Evolutionary conservation across 1,140 invertebrate genomes (phyloP), one percentile per base, ranked within the genome.

Genomic region (Platorchestia sp.): DNA sequence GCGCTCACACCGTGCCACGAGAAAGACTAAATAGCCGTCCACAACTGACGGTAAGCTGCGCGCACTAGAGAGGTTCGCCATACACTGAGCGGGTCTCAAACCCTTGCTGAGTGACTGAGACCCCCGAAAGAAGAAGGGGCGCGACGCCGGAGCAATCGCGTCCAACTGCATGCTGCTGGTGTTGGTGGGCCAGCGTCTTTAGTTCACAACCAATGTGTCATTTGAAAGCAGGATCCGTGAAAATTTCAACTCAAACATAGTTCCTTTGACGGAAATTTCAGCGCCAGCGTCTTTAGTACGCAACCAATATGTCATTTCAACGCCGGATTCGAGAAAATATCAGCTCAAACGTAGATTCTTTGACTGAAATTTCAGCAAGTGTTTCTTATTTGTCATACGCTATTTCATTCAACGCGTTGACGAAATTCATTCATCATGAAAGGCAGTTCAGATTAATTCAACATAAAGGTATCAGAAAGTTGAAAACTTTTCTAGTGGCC

Each of bases 91-190:
- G 5, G 5, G 41, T 42, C 87, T 45, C 44, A 44, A 93, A 93
- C 91, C 91, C 91, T 93, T 93, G 91, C 91, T 93, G 43, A 45
- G 43, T 93, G 43, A 93, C 91, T 93, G 91, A 89, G 91, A 93
- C 44, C 91, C 91, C 91, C 91, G 45, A 93, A 42, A 42, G 45
- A 45, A 93, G 36, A 45, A 45, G 43, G 91, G 91, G 91, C 86
- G 89, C 43, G 91, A 93, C 43, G 43, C 41, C 91, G 19, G 6
- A 44, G 44, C 27, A 47, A 47, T 16, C 87, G 87, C 44, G 44
- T 42, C 87, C 41, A 43, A 43, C 87, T 43, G 87, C 87, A 42
- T 90, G 87, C 87, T 90, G 87, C 87, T 90, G 86, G 5, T 42
- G 41, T 3, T 75, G 59, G 59, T 75, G 10, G 27, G 27, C 59